Evolutionary conservation across 1,140 invertebrate species (phyloP), one percentile per base, ranked within the genome.

Genomic region (Drosophila quadrilineata): DNA sequence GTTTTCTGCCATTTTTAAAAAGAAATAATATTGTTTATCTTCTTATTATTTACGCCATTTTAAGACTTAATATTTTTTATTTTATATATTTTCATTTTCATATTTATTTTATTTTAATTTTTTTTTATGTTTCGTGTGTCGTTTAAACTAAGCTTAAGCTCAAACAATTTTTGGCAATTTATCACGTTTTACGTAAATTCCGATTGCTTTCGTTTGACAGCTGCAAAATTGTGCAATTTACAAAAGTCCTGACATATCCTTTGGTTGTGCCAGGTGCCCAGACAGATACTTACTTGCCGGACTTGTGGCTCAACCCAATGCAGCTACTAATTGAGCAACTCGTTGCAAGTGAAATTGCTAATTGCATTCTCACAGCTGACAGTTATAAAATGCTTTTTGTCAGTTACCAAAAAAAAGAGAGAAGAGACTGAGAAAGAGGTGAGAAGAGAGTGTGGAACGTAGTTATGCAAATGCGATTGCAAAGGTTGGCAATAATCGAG

Each of bases 371-470:
- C 62, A 71, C 54, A 79, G 56, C 64, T 84, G 79, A 84, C 79
- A 85, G 68, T 85, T 85, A 84, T 84, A 85, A 84, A 84, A 85
- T 63, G 62, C 79, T 74, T 74, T n/a, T 73, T 64, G 62, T 56
- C 65, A 56, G 35, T 53, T 48, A 46, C 22, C n/a, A 9, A 19
- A 2, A 0, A 29, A 10, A 10, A 57, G 10, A 33, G 19, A 21
- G 14, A 52, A 38, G 36, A 38, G 36, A 17, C n/a, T 35, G 40
- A 10, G 31, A 26, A 31, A 46, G 50, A 2, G 24, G 35, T 3
- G 35, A 9, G 38, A 9, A 45, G 1, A 41, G 53, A 3, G 21
- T 4, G 12, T 3, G 29, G n/a, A 28, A 16, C 16, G 29, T 29
- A 33, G 6, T 14, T n/a, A 26, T 57, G 41, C 19, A 28, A 46